Evolutionary conservation across 2,797 vertebrate species (phyloP).

Genomic region (Coregonus ussuriensis): DNA sequence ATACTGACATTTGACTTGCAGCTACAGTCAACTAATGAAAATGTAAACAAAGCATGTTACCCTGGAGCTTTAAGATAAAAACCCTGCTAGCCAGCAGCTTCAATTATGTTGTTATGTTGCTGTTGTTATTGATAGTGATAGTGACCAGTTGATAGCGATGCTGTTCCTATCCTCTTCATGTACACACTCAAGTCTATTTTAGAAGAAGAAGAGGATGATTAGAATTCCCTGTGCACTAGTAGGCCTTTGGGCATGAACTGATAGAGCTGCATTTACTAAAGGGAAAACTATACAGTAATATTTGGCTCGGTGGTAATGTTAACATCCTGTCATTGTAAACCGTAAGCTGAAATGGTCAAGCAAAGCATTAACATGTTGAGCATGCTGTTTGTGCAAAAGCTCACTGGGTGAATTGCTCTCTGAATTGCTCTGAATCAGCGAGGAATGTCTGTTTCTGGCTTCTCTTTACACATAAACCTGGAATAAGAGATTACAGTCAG

Average conservation of each 20-base stretch:
- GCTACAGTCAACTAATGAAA: neutral
- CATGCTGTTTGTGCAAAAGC: conserved; percentile 17
- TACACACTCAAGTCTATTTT: neutral
- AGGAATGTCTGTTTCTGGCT: conserved; percentile 34
- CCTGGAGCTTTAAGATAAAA: neutral
- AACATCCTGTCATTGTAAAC: conserved; percentile 41
- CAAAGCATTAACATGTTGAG: conserved; percentile 3
- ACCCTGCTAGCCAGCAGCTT: neutral
- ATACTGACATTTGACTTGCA: neutral
- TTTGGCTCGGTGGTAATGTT: conserved; percentile 22
- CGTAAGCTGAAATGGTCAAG: neutral
- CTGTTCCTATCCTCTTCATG: neutral
- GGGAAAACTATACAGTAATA: conserved; percentile 10
- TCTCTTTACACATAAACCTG: conserved; percentile 11
- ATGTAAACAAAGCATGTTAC: neutral
- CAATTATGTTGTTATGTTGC: neutral
- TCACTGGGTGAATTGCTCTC: conserved; percentile 7
- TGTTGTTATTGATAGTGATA: neutral
- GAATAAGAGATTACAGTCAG: neutral
- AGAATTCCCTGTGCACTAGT: neutral
- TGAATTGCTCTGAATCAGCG: conserved; percentile 14
- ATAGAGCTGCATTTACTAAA: neutral
- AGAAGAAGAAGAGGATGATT: neutral
- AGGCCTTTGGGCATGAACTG: conserved; percentile 7
- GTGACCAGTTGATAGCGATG: neutral